phyloP scores from a whole-genome alignment of 2,113 vertebrate species.

The Apodemus sylvaticus region DNA sequence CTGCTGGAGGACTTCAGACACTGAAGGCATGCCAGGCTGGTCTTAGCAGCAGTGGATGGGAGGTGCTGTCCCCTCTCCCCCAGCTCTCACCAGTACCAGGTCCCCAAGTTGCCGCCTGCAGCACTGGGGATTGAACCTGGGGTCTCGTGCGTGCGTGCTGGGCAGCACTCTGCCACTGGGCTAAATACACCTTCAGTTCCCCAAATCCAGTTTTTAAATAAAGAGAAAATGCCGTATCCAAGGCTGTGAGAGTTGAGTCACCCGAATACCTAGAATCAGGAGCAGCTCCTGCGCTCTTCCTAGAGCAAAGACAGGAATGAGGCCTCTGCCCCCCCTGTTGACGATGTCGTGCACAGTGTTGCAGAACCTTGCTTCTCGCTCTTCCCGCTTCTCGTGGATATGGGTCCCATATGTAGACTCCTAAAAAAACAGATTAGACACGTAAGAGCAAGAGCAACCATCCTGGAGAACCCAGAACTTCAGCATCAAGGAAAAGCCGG shows the following conservation, averaged over 20 bases:
- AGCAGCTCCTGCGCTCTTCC: constrained; percentile 97
- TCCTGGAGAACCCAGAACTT: neutral
- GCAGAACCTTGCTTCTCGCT: constrained; percentile 96
- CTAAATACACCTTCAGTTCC: neutral
- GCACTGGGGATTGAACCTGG: neutral
- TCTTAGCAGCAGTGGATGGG: rapidly evolving
- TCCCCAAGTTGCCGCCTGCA: neutral
- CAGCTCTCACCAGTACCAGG: neutral
- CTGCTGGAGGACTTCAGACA: neutral
- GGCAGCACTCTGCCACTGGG: neutral
- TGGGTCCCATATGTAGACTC: constrained; percentile 98
- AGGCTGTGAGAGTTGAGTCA: rapidly evolving
- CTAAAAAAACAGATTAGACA: constrained; percentile 74
- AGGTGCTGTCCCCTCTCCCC: neutral
- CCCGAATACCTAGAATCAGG: constrained; percentile 91
- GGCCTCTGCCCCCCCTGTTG: constrained; percentile 95
- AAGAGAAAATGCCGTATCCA: neutral
- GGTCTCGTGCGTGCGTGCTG: neutral
- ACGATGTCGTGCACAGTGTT: constrained; percentile 98
- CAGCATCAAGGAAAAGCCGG: neutral
- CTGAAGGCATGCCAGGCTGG: rapidly evolving
- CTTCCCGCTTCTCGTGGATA: constrained; percentile 97
- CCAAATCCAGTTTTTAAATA: neutral
- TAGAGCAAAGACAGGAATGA: constrained; percentile 97
- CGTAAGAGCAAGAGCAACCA: neutral